Evolutionary conservation across 2,888 invertebrate genomes (phyloP), one percentile per base, ranked within the genome.

Genomic region (Chrysopilus asiliformis): DNA sequence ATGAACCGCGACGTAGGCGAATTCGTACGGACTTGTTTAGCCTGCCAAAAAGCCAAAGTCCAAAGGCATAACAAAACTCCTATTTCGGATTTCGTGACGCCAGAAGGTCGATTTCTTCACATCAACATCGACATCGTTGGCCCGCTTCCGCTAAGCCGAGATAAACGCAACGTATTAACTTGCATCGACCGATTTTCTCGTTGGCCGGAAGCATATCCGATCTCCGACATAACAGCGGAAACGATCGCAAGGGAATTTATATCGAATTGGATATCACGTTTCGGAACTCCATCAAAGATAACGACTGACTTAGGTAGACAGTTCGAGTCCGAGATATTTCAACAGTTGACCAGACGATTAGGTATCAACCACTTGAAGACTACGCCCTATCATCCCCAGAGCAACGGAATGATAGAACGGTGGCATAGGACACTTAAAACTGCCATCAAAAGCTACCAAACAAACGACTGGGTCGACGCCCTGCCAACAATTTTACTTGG

Each of bases 341-440:
- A 12, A 28, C 16, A 12, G n/a, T 9, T 15, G 12, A 7, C 10
- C 9, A 7, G 16, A 9, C n/a, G 8, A 14, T 14, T 28, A 8
- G 28, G 3, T 8, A 28, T 14, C 12, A 28, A 12, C 8, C 28
- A 28, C 3, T 14, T 28, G 3, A n/a, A 19, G 4, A 31, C 4
- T 3, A 33, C 33, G 14, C 33, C 24, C 6, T 33, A 24, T 17
- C 33, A 33, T 7, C 14, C 8, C 15, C 16, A 8, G 6, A 9
- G 2, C 2, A 24, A 33, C 15, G 24, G 24, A 12, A 14, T 24
- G 14, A 9, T 20, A 10, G 28, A 28, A 8, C 28, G 28, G 7
- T 14, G 33, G 33, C 33, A 22, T 6, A 13, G 24, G 13, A 24
- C 33, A 24, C n/a, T 33, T n/a, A 33, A 33, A 15, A 24, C 33